Base-by-base conservation (phyloP, 2,113 vertebrate genomes). In the Epinephelus cyanopodus region DNA sequence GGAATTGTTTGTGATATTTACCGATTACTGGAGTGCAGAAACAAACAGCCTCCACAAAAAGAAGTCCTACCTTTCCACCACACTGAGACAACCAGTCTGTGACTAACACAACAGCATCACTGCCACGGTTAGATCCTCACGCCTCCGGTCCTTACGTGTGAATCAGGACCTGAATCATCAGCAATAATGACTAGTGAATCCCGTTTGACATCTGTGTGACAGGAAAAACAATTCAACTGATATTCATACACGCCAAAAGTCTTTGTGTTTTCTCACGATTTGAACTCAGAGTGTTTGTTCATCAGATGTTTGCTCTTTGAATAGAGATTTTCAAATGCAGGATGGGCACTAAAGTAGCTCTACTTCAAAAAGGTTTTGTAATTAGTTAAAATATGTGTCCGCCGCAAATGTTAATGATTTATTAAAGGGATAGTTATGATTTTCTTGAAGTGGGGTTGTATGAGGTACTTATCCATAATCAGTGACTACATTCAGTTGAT, bases 161-260 rank as follows among this genome's bases (percentile, higher is more conserved):
- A 92, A 80, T 89, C 91, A 90, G 75, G 1, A 66, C 48, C 77
- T 92, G 90, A 93, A 81, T 95, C 94, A 92, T 93, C 85, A 56
- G 5, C 23, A 39, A n/a, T 66, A 65, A 81, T 83, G 63, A 90
- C 79, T 66, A 72, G 88, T 90, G 81, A 53, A 82, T 91, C 80
- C 14, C 5, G 57, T 87, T 85, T 90, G 87, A 73, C 79, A 81
- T 85, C 57, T 19, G 29, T 81, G 71, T 69, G 76, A 86, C 63
- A 56, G 13, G 56, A 53, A 82, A 87, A 79, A 81, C 81, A 83
- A 83, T 82, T 73, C 8, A 19, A 48, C 63, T 82, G 68, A 82
- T 72, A 75, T 74, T 79, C 18, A 70, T 74, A 63, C n/a, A 19
- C 9, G 4, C 23, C 1, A 33, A 37, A 23, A 11, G 68, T 42